A percentile compares a stretch with the other conserved stretches of the same genome.
Evolutionary conservation across 2,797 vertebrate genomes (phyloP).

Genomic region (Callimico goeldii): DNA sequence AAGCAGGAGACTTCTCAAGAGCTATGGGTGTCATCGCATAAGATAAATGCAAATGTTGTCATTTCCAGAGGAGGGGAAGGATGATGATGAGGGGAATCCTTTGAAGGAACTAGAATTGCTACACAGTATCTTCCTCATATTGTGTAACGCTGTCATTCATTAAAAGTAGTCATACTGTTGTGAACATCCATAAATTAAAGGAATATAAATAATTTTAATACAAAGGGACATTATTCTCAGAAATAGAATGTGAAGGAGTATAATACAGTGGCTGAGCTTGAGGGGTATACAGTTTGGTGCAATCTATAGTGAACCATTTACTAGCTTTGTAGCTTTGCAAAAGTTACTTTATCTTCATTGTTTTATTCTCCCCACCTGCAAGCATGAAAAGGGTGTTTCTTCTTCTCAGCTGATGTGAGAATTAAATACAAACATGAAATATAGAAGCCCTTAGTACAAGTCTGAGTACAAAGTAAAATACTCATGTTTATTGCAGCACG

Average conservation of each 20-base stretch:
- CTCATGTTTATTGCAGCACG: rapidly evolving
- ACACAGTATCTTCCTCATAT: rapidly evolving
- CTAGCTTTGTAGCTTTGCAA: background rate
- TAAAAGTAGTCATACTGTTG: background rate
- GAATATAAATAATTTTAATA: background rate
- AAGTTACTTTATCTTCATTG: background rate
- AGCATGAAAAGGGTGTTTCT: background rate
- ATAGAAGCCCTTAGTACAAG: background rate
- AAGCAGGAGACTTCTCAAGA: background rate
- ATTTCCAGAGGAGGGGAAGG: background rate
- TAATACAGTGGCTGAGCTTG: background rate
- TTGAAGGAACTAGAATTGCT: background rate
- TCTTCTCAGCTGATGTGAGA: background rate
- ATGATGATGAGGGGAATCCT: background rate
- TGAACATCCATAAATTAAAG: background rate
- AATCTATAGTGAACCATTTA: background rate
- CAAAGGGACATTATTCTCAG: background rate
- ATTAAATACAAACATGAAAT: background rate
- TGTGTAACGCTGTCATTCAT: background rate
- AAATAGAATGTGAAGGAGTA: background rate
- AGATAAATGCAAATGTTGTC: background rate
- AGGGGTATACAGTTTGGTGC: background rate
- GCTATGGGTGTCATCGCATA: background rate
- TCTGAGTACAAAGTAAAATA: background rate
- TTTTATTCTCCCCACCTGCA: background rate